Conservation (phyloP, 1,140 invertebrate species). For the Meloidogyne chitwoodi region DNA sequence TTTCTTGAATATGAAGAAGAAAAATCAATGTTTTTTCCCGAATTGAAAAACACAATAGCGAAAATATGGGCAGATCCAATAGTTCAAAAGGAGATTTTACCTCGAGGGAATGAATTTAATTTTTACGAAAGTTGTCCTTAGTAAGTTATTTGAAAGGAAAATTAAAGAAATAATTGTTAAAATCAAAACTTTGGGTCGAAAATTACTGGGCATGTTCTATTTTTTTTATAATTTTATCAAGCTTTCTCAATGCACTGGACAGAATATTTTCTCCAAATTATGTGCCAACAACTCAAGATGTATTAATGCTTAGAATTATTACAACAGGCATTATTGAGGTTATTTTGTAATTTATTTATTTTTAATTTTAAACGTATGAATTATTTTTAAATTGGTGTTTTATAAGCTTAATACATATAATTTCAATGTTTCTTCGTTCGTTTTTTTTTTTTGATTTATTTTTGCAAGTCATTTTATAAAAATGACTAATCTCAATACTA, state of each 20-base stretch:
- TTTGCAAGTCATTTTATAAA: too few species aligned
- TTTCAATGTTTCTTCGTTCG: too few species aligned
- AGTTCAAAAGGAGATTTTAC: constrained; percentile 6
- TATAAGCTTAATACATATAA: too few species aligned
- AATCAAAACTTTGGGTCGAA: constrained; percentile 88
- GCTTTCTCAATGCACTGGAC: constrained; percentile 76
- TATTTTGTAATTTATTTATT: constrained; percentile 62
- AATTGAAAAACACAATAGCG: not conserved
- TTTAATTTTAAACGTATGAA: too few species aligned
- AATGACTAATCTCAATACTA: constrained; percentile 13
- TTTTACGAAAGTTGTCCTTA: constrained; percentile 8
- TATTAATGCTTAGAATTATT: constrained; percentile 87
- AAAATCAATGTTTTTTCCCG: not conserved
- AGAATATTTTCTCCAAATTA: constrained; percentile 83
- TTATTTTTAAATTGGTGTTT: too few species aligned
- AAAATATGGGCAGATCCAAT: constrained; percentile 1
- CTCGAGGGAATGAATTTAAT: constrained; percentile 9
- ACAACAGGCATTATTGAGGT: constrained; percentile 72
- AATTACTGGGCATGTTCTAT: constrained; percentile 68
- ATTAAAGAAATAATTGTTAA: constrained; percentile 66
- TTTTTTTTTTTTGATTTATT: too few species aligned
- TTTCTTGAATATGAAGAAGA: not conserved
- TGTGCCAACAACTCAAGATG: constrained; percentile 90
- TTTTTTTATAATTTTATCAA: not conserved
- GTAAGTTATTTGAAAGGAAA: too few species aligned